Evolutionary conservation across 2,797 vertebrate genomes (phyloP).

Genomic region (Sebastes iracundus): DNA sequence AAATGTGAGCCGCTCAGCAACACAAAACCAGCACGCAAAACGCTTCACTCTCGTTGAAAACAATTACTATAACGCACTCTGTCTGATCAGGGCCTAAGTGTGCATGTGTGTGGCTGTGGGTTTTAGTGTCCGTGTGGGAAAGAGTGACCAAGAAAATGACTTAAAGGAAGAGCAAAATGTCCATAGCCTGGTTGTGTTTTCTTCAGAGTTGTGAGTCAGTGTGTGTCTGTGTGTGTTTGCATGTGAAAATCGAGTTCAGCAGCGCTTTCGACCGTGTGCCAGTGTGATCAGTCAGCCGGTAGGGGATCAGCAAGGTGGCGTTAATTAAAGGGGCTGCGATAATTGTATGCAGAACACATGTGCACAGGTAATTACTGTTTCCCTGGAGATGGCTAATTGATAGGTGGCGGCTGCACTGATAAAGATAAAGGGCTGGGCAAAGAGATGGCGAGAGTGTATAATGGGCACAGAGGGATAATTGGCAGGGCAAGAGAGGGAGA

Average conservation of each 20-base stretch:
- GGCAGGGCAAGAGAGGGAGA: conserved; percentile 45
- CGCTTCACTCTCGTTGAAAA: too few species aligned
- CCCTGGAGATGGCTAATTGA: conserved; percentile 80
- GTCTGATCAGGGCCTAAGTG: too few species aligned
- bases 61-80: too few species aligned
- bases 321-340: conserved; percentile 80
- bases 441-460: conserved; percentile 43
- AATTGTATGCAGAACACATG: conserved; percentile 82
- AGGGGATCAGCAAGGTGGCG: conserved; percentile 69
- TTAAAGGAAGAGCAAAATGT: not conserved
- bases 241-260: conserved; percentile 1
- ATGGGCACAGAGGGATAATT: conserved; percentile 63
- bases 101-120: too few species aligned
- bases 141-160: not conserved
- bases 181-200: not conserved
- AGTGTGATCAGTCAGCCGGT: conserved; percentile 70
- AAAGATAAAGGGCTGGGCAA: conserved; percentile 69
- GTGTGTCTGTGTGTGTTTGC: conserved; percentile 12
- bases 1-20: too few species aligned
- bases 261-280: conserved; percentile 6
- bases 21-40: too few species aligned
- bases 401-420: conserved; percentile 71
- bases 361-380: conserved; percentile 82
- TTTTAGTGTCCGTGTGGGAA: not conserved
- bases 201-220: not conserved